Evolutionary conservation across 2,113 vertebrate genomes (phyloP), one percentile per base, ranked within the genome.

Genomic region (Nyctibius bracteatus): DNA sequence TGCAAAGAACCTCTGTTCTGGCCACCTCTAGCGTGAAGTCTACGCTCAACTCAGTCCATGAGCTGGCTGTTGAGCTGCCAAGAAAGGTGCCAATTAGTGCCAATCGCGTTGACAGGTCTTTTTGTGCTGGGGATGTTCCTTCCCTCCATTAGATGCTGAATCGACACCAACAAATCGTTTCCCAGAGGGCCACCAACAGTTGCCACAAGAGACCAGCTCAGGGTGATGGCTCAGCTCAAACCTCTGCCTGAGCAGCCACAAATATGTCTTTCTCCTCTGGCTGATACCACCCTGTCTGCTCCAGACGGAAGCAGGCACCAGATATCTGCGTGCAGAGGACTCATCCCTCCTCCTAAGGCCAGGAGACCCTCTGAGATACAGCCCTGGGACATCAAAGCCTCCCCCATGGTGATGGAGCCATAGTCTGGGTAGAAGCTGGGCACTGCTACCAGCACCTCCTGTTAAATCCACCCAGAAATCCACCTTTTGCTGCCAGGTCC

Each of bases 401-500:
- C 19, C 21, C 27, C 22, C 17, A 17, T 33, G 19, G 47, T 0
- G 10, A 31, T 0, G 1, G 31, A 71, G 62, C 37, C 7, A 0
- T 0, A 7, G 23, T n/a, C 22, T 22, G 66, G 57, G n/a, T 5
- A 77, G 46, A 49, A 62, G 20, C 2, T 2, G 52, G 30, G 33
- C 3, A 2, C 21, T 6, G 39, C 39, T 5, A 21, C 46, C 65
- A 30, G 19, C 33, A 21, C 30, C 37, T 63, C 37, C 30, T 3
- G 18, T 16, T 3, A 1, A 28, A 37, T 25, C 37, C 55, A 1
- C 43, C 31, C 21, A 0, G 17, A 22, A 54, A 2, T 94, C n/a
- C n/a, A 99, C 99, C 99, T 98, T 99, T 99, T 39, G 99, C 99
- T 14, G 99, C 99, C 46, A 99, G 98, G 90, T 99, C 99, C 81